A percentile compares a stretch with the other conserved stretches of the same genome.
These are phyloP conservation scores for Mandrillus leucophaeus DNA, from an alignment of 2,113 vertebrate species.

Conservation along the genomic window DNA sequence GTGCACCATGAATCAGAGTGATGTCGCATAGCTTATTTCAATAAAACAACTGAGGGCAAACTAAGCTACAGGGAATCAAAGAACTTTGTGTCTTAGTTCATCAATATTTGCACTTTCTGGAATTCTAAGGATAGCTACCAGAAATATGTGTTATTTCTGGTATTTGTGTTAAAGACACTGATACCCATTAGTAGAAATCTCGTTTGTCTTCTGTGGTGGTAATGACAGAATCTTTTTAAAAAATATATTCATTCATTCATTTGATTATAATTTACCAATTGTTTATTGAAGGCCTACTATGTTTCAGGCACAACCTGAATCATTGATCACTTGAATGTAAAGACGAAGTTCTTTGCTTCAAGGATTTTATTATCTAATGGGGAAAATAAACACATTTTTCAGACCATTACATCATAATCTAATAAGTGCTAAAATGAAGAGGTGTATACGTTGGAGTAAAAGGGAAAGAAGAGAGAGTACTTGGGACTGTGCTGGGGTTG, in stretches of 20 bases:
- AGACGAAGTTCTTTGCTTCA: not conserved
- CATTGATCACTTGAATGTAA: not conserved
- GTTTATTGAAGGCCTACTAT: not conserved
- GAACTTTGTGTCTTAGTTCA: not conserved
- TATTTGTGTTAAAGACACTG: not conserved
- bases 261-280: not conserved
- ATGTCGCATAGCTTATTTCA: constrained; percentile 42
- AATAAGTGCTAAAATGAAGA: not conserved
- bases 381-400: not conserved
- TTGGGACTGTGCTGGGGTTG: no score
- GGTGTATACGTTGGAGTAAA: not conserved
- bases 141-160: not conserved
- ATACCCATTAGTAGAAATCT: not conserved
- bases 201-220: not conserved
- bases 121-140: not conserved
- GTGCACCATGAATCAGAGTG: not conserved
- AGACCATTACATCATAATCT: not conserved
- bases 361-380: not conserved
- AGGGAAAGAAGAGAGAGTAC: not conserved
- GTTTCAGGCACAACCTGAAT: not conserved
- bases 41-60: constrained; percentile 35
- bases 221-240: not conserved
- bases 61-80: not conserved
- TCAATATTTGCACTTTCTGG: constrained; percentile 16
- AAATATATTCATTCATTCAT: not conserved